Base-by-base conservation (phyloP, 2,888 invertebrate genomes). In the Hypena proboscidalis region DNA sequence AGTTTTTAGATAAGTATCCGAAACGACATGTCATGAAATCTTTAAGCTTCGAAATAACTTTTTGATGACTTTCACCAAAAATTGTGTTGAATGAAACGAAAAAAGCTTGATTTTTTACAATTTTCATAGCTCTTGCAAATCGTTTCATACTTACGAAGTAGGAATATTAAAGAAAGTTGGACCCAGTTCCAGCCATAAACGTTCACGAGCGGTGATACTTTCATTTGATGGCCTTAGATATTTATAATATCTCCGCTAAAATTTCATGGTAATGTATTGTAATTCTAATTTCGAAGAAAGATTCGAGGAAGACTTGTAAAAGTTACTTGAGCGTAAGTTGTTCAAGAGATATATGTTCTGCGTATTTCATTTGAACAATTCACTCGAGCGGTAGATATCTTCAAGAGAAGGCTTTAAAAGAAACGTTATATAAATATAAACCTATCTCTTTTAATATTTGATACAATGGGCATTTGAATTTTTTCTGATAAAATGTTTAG, bases 61-160 rank as follows among this genome's bases (percentile, higher is more conserved):
- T n/a, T n/a, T n/a, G n/a, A n/a, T n/a, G n/a, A n/a, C n/a, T 42
- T 17, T 17, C 17, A 17, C 3, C 3, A 17, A 17, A 17, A 17
- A 5, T 17, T 65, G 66, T 61, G 56, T 61, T 60, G 48, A 63
- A 66, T 69, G 66, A 67, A 71, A 72, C 58, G 64, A 64, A 39
- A 57, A 49, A 60, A 58, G 60, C 56, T 62, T 58, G 58, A 64
- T 33, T 41, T 67, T 67, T 64, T 60, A 42, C 31, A 40, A 45
- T 50, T 59, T 55, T 46, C 50, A 59, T 55, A 67, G 64, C 60
- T 53, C 49, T 54, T 49, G 58, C 63, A 64, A 63, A 65, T 72
- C 70, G 70, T 74, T 71, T 64, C 58, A 54, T 46, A 61, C 62
- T 66, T 59, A 68, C 72, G 68, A 58, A 56, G 46, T 50, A 61